These are phyloP conservation scores for Cantharis nigra DNA, from an alignment of 2,888 invertebrate species.

Conservation along the genomic window DNA sequence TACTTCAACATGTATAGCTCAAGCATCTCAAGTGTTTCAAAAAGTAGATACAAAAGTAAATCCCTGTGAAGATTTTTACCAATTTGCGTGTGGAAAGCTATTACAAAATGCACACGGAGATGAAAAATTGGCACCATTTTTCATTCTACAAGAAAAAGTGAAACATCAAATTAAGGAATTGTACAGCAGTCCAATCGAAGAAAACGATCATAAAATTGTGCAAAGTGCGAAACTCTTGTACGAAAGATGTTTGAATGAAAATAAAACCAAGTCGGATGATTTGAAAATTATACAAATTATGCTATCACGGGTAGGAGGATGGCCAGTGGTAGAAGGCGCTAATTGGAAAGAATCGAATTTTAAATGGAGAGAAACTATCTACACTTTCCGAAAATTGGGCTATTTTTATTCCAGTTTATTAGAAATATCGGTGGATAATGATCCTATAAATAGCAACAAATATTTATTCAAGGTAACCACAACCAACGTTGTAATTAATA, in stretches of 20 bases:
- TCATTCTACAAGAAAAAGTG: slow-evolving; percentile 4
- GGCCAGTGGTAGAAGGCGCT: slow-evolving; percentile 19
- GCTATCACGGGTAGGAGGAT: slow-evolving; percentile 12
- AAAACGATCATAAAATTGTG: slow-evolving; percentile 31
- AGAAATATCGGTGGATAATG: slow-evolving; percentile 6
- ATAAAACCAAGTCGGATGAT: slow-evolving; percentile 43
- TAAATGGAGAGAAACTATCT: slow-evolving; percentile 4
- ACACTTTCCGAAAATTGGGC: slow-evolving; percentile 12
- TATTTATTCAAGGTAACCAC: slow-evolving; percentile 15
- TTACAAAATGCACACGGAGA: slow-evolving; percentile 12
- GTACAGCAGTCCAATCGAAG: slow-evolving; percentile 30
- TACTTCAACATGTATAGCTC: slow-evolving; percentile 13
- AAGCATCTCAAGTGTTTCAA: slow-evolving; percentile 5
- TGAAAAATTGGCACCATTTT: slow-evolving; percentile 17
- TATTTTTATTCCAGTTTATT: slow-evolving; percentile 20
- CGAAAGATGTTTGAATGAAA: slow-evolving; percentile 50
- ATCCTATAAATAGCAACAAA: slow-evolving; percentile 13
- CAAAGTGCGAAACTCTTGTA: slow-evolving; percentile 36
- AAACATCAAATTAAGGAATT: slow-evolving; percentile 34
- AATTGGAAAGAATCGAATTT: slow-evolving; percentile 16
- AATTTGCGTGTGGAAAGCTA: slow-evolving; percentile 39
- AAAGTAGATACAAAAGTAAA: slow-evolving; percentile 29
- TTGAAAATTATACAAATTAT: slow-evolving; percentile 34
- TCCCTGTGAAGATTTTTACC: slow-evolving; percentile 40
- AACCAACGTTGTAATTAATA: not conserved